These are phyloP conservation scores for Diploptera punctata DNA, from an alignment of 2,888 invertebrate genomes.

Conservation along the genomic window DNA sequence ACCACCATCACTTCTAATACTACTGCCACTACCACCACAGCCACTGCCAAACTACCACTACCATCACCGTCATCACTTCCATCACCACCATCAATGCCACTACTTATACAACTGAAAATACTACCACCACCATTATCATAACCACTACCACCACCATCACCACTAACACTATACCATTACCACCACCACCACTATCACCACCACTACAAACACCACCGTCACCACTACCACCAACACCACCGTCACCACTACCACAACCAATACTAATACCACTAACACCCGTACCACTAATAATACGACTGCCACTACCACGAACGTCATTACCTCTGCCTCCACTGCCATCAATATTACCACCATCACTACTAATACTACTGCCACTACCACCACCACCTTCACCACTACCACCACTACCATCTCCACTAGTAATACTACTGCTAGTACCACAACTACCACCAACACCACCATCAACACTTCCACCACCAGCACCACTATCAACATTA, in stretches of 20 bases:
- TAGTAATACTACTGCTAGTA: no score
- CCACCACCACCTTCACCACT: neutral
- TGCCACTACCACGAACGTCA: neutral
- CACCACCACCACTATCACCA: neutral
- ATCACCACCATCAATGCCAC: no score
- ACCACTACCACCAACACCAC: no score
- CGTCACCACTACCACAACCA: neutral
- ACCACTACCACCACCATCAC: neutral
- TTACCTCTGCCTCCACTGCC: neutral
- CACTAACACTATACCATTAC: neutral
- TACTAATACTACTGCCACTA: no score
- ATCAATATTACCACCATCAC: neutral
- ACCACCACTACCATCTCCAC: no score
- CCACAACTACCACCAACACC: no score
- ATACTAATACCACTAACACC: no score
- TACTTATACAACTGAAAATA: no score
- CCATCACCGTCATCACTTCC: neutral
- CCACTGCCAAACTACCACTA: neutral
- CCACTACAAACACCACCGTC: no score
- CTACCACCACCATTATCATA: no score
- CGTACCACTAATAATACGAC: neutral
- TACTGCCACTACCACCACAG: conserved; percentile 10
- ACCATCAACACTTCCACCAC: neutral
- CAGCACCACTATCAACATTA: neutral
- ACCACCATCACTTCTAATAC: no score